phyloP scores from a whole-genome alignment of 2,113 vertebrate species.

The Arvicanthis niloticus region DNA sequence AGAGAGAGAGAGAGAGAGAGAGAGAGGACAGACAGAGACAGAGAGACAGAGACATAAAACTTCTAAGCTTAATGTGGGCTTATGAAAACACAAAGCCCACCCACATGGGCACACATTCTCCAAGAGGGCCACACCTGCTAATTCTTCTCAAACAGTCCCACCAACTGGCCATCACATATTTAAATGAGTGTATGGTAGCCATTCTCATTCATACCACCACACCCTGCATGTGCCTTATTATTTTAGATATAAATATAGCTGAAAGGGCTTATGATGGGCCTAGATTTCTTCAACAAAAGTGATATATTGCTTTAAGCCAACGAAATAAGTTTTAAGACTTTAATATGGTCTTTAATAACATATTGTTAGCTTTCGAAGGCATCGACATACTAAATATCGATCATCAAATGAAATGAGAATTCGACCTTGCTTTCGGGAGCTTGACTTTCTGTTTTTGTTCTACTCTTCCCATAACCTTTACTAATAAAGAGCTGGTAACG shows the following conservation, averaged over 20 bases:
- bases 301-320: background rate
- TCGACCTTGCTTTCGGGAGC: slow-evolving; percentile 52
- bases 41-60: background rate
- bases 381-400: slow-evolving; percentile 60
- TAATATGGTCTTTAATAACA: slow-evolving; percentile 4
- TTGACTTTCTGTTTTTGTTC: slow-evolving; percentile 29
- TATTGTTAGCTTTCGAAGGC: slow-evolving; percentile 34
- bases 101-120: background rate
- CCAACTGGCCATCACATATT: background rate
- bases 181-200: background rate
- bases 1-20: background rate
- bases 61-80: background rate
- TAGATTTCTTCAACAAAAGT: slow-evolving; percentile 25
- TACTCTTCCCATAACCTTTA: slow-evolving; percentile 53
- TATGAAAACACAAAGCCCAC: background rate
- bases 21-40: too few species aligned
- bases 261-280: slow-evolving; percentile 2
- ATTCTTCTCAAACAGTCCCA: background rate
- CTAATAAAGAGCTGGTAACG: slow-evolving; percentile 35
- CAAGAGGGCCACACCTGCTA: background rate
- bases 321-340: slow-evolving; percentile 44
- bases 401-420: slow-evolving; percentile 57
- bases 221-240: background rate
- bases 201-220: background rate
- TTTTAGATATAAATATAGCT: background rate